These are phyloP conservation scores for Sipunculus nudus DNA, from an alignment of 2,888 invertebrate species.

Conservation along the genomic window DNA sequence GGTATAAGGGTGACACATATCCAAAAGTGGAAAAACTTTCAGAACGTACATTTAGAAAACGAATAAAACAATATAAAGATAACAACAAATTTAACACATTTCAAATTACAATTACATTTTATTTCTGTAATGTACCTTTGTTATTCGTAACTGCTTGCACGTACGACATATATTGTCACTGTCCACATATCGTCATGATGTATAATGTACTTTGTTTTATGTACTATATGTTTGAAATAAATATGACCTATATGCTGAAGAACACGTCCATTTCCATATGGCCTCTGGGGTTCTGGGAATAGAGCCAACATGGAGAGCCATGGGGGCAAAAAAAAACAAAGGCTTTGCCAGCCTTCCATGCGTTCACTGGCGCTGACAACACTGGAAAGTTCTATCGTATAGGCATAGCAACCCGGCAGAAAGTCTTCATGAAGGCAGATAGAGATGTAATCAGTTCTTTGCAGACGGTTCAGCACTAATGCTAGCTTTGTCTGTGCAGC, in stretches of 20 bases:
- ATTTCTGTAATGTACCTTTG: too few species aligned
- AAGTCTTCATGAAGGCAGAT: conserved; percentile 3
- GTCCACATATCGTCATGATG: too few species aligned
- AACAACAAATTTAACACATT: too few species aligned
- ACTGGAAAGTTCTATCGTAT: conserved; percentile 17
- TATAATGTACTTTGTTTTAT: too few species aligned
- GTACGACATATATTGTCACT: too few species aligned
- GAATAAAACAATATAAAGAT: too few species aligned
- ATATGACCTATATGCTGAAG: background rate
- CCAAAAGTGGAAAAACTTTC: too few species aligned
- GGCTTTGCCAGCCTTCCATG: conserved; percentile 2
- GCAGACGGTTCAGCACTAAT: too few species aligned
- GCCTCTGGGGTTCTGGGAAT: background rate
- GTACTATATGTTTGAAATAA: background rate
- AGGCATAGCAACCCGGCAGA: conserved; percentile 21
- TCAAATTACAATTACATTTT: too few species aligned
- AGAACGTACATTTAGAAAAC: too few species aligned
- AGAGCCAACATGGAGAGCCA: background rate
- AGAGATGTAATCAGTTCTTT: background rate
- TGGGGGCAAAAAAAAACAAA: background rate
- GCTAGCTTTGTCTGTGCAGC: conserved; percentile 10
- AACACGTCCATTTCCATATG: background rate
- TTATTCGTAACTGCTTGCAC: too few species aligned
- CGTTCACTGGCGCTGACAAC: conserved; percentile 18
- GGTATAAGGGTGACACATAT: too few species aligned